These are phyloP conservation scores for Ctenodactylus gundi DNA, from an alignment of 2,113 vertebrate genomes.

Conservation along the genomic window DNA sequence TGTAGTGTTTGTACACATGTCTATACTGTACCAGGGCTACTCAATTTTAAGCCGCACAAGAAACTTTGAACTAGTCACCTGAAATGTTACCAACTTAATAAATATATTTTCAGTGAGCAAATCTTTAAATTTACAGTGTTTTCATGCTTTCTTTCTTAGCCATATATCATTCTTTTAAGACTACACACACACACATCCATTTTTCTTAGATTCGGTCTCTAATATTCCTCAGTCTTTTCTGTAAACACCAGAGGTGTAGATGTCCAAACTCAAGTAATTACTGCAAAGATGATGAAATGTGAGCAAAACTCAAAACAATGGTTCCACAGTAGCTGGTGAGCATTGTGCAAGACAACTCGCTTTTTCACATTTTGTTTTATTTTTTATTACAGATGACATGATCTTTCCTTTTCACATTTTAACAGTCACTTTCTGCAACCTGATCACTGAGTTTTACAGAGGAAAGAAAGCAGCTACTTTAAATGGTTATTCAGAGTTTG, in stretches of 20 bases:
- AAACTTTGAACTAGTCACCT: background rate
- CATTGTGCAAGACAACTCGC: background rate
- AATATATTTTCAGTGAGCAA: slow-evolving; percentile 16
- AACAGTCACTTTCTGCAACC: background rate
- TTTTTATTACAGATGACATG: too few species aligned
- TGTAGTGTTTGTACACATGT: background rate
- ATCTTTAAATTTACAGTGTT: background rate
- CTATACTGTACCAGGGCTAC: background rate
- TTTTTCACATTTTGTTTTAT: background rate
- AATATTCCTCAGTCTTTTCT: background rate
- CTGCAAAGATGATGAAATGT: background rate
- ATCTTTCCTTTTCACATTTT: too few species aligned
- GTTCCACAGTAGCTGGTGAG: background rate
- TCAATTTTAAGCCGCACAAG: background rate
- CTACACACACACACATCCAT: background rate
- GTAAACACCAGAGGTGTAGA: background rate
- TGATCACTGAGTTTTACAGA: background rate
- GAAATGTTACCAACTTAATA: slow-evolving; percentile 37
- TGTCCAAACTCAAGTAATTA: background rate
- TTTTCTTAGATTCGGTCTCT: background rate
- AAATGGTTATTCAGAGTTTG: background rate
- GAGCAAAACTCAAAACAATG: slow-evolving; percentile 8
- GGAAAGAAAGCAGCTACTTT: background rate
- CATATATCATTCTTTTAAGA: background rate
- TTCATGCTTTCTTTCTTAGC: background rate